These are phyloP conservation scores for Stichodactyla helianthus DNA, from an alignment of 64 coral and sea anemone species.

Conservation along the genomic window DNA sequence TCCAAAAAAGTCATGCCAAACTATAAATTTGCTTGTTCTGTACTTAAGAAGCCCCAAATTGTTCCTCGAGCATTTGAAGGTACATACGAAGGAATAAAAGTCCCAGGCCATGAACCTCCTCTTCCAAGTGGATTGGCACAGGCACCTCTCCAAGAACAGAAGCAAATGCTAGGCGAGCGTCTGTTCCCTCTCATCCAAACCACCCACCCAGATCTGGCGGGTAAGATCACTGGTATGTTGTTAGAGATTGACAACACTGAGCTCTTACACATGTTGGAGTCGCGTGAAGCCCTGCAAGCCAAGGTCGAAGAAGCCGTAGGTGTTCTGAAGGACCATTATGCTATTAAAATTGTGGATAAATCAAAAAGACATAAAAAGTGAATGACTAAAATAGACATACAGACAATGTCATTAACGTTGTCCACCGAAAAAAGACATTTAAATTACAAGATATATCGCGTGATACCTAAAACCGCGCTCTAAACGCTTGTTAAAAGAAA, in stretches of 20 bases:
- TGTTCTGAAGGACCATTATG: conserved; percentile 58
- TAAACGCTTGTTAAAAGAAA: no score
- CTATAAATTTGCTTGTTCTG: conserved; percentile 64
- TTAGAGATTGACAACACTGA: conserved; percentile 95
- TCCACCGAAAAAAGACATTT: no score
- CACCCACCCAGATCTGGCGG: conserved; percentile 78
- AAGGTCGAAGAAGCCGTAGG: conserved; percentile 84
- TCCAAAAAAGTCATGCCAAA: conserved; percentile 13
- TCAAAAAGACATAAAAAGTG: no score
- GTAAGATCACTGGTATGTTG: conserved; percentile 91
- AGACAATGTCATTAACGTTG: no score
- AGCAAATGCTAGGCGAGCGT: conserved; percentile 89
- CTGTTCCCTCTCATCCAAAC: conserved; percentile 76
- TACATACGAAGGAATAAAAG: conserved; percentile 32
- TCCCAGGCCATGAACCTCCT: conserved; percentile 67
- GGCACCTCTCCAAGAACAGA: conserved; percentile 57
- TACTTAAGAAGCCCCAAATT: conserved; percentile 58
- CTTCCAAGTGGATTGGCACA: conserved; percentile 51
- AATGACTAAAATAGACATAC: no score
- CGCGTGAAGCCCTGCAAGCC: conserved; percentile 56
- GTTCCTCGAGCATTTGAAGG: conserved; percentile 20
- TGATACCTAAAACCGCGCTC: no score
- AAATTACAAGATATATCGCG: no score
- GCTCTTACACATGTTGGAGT: conserved; percentile 92
- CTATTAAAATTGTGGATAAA: background rate